Conservation (phyloP, 2,113 vertebrate species). For the Mesocricetus auratus region DNA sequence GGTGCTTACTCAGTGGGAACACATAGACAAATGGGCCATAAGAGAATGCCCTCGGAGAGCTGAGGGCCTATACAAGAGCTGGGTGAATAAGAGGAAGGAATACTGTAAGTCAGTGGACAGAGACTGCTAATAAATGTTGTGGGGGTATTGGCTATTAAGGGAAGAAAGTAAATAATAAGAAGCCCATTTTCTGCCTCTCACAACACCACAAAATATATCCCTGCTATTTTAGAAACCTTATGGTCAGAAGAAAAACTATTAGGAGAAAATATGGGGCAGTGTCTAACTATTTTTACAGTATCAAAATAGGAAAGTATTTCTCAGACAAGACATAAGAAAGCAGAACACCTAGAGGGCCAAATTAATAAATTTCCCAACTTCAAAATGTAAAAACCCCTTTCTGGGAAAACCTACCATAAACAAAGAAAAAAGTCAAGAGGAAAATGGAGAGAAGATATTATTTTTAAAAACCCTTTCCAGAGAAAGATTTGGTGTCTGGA, state of each 20-base stretch:
- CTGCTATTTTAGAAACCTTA: neutral
- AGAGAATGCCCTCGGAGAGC: neutral
- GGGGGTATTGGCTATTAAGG: constrained; percentile 18
- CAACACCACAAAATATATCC: neutral
- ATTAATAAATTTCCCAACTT: constrained; percentile 53
- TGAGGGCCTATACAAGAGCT: neutral
- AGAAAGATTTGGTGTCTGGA: constrained; percentile 22
- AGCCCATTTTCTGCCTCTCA: constrained; percentile 15
- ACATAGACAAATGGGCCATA: neutral
- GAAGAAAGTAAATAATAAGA: constrained; percentile 49
- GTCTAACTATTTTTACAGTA: constrained; percentile 9
- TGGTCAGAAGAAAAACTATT: constrained; percentile 5
- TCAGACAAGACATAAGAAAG: constrained; percentile 43
- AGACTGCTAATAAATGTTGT: neutral
- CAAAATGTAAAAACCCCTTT: constrained; percentile 53
- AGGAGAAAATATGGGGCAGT: constrained; percentile 29
- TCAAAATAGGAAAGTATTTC: constrained; percentile 27
- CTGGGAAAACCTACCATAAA: constrained; percentile 44
- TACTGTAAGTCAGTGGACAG: neutral
- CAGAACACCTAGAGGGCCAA: neutral
- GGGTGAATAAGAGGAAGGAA: neutral
- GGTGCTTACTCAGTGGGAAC: neutral
- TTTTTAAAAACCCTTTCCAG: neutral
- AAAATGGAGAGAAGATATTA: neutral
- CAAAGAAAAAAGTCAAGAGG: constrained; percentile 18